Percentiles rank a stretch among this genome's conserved stretches.
Conservation (phyloP, 2,113 vertebrate species). For the Boulengeromyrus knoepffleri region DNA sequence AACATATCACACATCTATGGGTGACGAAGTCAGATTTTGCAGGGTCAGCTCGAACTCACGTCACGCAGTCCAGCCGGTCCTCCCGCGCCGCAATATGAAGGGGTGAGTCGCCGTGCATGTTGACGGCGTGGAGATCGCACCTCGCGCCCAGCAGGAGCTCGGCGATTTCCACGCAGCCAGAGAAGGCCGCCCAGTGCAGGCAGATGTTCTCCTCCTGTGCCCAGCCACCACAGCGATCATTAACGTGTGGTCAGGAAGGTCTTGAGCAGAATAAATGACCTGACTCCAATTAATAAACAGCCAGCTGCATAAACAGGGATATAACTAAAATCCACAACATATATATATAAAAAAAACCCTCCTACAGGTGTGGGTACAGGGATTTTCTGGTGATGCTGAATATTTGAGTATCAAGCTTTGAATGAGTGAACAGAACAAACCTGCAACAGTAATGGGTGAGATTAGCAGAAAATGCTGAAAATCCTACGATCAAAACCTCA, state of each 20-base stretch:
- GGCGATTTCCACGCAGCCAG: constrained; percentile 88
- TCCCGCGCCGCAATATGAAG: constrained; percentile 91
- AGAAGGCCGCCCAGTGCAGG: constrained; percentile 96
- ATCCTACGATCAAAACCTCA: not conserved
- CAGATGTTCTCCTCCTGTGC: constrained; percentile 92
- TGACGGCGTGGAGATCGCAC: constrained; percentile 80
- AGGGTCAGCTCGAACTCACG: constrained; percentile 62
- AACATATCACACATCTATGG: not conserved
- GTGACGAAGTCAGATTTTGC: not conserved
- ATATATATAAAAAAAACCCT: not conserved
- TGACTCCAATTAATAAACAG: not conserved
- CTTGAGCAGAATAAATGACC: not conserved
- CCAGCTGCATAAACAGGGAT: not conserved
- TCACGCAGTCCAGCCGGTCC: constrained; percentile 86
- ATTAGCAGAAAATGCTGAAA: not conserved
- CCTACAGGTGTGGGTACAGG: not conserved
- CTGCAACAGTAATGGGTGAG: not conserved
- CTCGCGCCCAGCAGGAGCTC: constrained; percentile 80
- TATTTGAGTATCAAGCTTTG: not conserved
- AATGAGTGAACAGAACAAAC: not conserved
- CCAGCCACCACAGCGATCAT: not conserved
- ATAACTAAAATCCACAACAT: not conserved
- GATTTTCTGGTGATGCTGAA: not conserved
- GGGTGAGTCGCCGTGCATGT: constrained; percentile 92
- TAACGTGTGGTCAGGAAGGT: not conserved